A percentile compares a stretch with the other conserved stretches of the same genome.
Evolutionary conservation across 2,113 vertebrate genomes (phyloP).

Genomic region (Anoura caudifer): DNA sequence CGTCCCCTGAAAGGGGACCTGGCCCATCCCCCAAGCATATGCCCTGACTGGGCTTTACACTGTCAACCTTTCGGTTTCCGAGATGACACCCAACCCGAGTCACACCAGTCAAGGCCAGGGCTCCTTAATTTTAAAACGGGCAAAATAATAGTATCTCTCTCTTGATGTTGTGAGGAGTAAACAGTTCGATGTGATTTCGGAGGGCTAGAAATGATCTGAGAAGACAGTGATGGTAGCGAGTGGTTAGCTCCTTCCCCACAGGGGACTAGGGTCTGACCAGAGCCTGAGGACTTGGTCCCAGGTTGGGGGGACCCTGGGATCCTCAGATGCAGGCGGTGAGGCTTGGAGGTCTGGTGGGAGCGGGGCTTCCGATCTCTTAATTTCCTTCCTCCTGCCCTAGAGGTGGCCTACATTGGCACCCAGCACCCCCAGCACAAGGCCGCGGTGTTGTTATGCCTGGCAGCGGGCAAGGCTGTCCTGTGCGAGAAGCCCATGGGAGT

Average conservation of each 20-base stretch:
- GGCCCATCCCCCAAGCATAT: too few species aligned
- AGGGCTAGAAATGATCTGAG: not conserved
- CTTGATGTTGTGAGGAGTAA: not conserved
- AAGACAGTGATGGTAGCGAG: not conserved
- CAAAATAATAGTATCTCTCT: not conserved
- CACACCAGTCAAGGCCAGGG: too few species aligned
- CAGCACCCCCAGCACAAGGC: conserved; percentile 83
- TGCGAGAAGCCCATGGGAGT: conserved; percentile 92
- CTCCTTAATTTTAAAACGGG: not conserved
- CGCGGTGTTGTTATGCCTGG: conserved; percentile 78
- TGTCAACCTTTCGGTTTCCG: too few species aligned
- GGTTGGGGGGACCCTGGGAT: too few species aligned
- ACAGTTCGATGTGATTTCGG: not conserved
- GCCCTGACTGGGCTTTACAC: too few species aligned
- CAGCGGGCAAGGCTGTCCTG: conserved; percentile 86
- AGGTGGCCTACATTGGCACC: conserved; percentile 81
- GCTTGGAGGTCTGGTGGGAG: not conserved
- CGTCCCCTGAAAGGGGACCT: too few species aligned
- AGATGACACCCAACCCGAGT: too few species aligned
- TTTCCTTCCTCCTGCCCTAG: not conserved
- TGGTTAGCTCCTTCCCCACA: not conserved
- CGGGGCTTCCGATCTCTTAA: not conserved
- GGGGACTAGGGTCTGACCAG: not conserved
- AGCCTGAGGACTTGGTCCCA: rapidly evolving
- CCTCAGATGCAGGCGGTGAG: too few species aligned